A percentile compares a stretch with the other conserved stretches of the same genome.
Conservation (phyloP, 2,113 vertebrate species). For the Cyphomyrus plagiostoma region DNA sequence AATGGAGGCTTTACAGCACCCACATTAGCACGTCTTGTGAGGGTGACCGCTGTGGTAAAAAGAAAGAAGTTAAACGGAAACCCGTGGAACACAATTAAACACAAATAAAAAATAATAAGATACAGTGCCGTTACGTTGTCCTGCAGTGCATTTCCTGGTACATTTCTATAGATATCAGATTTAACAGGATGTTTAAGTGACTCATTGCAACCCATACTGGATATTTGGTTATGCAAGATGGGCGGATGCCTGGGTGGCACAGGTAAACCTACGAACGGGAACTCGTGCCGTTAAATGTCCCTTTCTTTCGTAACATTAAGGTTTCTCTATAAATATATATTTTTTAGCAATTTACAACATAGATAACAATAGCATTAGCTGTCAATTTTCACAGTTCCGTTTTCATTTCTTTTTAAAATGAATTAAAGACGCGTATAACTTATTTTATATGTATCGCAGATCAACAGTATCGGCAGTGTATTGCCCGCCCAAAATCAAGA, state of each 20-base stretch:
- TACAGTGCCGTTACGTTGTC: neutral
- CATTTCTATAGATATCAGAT: neutral
- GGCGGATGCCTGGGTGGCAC: neutral
- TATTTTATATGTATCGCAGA: neutral
- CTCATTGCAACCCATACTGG: neutral
- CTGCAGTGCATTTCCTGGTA: neutral
- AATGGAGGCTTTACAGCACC: neutral
- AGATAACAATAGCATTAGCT: neutral
- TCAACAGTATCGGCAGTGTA: neutral
- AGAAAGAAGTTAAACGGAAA: neutral
- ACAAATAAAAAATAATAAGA: neutral
- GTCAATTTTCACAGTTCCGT: neutral
- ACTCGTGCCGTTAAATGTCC: neutral
- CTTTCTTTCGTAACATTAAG: neutral
- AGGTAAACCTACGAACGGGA: neutral
- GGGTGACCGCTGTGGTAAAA: neutral
- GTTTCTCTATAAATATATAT: neutral
- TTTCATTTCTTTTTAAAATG: neutral
- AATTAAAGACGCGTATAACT: neutral
- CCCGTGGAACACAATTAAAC: neutral
- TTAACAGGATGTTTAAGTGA: neutral
- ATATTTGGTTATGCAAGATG: neutral
- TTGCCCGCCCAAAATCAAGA: neutral
- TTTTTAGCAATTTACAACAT: neutral
- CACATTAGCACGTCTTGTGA: neutral